These are phyloP conservation scores for Dunckerocampus dactyliophorus DNA, from an alignment of 2,113 vertebrate species.

Conservation along the genomic window DNA sequence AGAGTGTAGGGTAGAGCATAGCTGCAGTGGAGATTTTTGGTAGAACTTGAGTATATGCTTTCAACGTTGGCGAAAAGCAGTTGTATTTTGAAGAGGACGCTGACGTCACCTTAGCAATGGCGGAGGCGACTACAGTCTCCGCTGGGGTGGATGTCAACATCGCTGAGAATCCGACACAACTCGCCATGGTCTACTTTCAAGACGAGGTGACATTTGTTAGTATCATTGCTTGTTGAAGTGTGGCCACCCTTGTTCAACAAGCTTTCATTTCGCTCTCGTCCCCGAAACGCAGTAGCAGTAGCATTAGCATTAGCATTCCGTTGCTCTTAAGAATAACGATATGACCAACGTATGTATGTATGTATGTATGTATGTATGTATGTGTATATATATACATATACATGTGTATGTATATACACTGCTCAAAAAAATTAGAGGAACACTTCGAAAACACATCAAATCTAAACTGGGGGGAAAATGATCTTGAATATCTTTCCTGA, in stretches of 20 bases:
- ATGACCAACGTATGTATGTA: too few relatives aligned
- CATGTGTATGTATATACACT: too few relatives aligned
- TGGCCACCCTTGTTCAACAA: neutral
- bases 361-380: too few relatives aligned
- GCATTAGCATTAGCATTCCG: too few relatives aligned
- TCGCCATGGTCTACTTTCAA: conserved; percentile 65
- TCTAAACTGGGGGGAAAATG: too few relatives aligned
- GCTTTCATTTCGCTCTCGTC: neutral
- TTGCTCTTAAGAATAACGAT: too few relatives aligned
- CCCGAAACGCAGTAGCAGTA: too few relatives aligned
- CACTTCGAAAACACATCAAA: too few relatives aligned
- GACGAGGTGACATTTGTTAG: conserved; percentile 56
- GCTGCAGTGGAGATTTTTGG: neutral
- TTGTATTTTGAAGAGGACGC: neutral
- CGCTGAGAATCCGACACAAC: conserved; percentile 24
- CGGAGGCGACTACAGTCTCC: conserved; percentile 39
- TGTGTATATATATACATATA: too few relatives aligned
- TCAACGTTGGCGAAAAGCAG: conserved; percentile 1
- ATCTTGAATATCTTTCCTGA: too few relatives aligned
- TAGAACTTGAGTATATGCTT: neutral
- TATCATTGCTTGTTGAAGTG: neutral
- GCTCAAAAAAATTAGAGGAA: too few relatives aligned
- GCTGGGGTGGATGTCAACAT: conserved; percentile 40
- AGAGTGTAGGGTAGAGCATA: too few relatives aligned
- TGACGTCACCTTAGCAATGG: conserved; percentile 50